phyloP scores from a whole-genome alignment of 1,140 invertebrate species.

The Trigoniulus corallinus region DNA sequence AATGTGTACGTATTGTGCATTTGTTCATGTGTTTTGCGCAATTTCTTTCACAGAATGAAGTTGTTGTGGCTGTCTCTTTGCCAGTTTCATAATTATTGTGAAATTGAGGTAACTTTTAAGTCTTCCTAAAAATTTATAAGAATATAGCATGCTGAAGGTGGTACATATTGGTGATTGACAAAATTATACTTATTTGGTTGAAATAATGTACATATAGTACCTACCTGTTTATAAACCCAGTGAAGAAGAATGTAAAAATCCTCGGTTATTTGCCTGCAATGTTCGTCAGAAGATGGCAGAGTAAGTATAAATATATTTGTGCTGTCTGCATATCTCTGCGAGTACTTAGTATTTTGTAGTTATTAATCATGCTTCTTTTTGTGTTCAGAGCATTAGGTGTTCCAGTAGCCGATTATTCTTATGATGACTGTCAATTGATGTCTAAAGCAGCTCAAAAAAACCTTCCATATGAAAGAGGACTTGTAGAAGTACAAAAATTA shows the following conservation, averaged over 20 bases:
- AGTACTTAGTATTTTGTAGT: not conserved
- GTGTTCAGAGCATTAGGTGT: constrained; percentile 52
- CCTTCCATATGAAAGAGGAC: constrained; percentile 48
- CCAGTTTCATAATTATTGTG: constrained; percentile 72
- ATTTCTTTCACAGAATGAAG: constrained; percentile 45
- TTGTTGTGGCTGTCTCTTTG: constrained; percentile 79
- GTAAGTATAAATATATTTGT: constrained; percentile 34
- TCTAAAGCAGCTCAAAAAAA: constrained; percentile 60
- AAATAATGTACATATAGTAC: no score
- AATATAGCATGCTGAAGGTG: no score
- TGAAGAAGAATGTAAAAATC: constrained; percentile 68
- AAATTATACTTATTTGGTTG: no score
- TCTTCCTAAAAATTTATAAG: not conserved
- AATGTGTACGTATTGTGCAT: no score
- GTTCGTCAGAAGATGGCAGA: constrained; percentile 79
- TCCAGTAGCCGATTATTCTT: constrained; percentile 78
- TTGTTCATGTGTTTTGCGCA: no score
- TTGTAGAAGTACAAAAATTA: constrained; percentile 58
- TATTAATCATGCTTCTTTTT: constrained; percentile 19
- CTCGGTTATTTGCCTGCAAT: constrained; percentile 78
- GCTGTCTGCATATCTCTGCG: not conserved
- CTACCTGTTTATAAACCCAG: constrained; percentile 79
- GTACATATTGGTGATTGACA: no score
- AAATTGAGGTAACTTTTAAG: constrained; percentile 47
- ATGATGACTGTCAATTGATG: constrained; percentile 76